A percentile compares a stretch with the other conserved stretches of the same genome.
These are phyloP conservation scores for Chloroclysta siterata DNA, from an alignment of 2,888 invertebrate species.

Conservation along the genomic window DNA sequence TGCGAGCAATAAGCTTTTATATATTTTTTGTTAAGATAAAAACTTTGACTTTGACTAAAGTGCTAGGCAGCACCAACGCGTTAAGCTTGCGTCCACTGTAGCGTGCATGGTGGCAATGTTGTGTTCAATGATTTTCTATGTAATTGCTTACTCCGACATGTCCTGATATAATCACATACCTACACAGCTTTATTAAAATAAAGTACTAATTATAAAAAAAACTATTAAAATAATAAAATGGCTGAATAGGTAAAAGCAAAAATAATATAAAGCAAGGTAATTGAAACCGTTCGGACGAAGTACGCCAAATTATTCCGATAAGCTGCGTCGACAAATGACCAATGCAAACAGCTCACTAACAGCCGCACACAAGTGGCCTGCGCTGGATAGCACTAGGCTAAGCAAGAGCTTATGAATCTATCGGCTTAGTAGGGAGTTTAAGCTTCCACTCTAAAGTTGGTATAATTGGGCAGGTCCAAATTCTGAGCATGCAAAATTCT, in stretches of 20 bases:
- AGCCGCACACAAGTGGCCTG: constrained; percentile 37
- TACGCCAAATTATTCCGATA: constrained; percentile 55
- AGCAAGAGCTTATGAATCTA: constrained; percentile 7
- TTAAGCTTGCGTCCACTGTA: too few relatives aligned
- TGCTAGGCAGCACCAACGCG: too few relatives aligned
- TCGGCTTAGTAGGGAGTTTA: constrained; percentile 6
- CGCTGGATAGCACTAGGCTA: constrained; percentile 9
- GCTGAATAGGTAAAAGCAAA: too few relatives aligned
- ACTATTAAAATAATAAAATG: too few relatives aligned
- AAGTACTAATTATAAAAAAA: too few relatives aligned
- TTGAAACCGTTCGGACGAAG: constrained; percentile 40
- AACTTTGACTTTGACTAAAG: too few relatives aligned
- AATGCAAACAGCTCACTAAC: constrained; percentile 56
- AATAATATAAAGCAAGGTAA: neutral
- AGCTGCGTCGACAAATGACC: constrained; percentile 58
- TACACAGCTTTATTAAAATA: too few relatives aligned
- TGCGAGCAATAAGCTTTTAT: neutral
- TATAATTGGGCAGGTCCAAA: neutral
- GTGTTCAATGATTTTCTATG: too few relatives aligned
- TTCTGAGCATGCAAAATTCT: neutral
- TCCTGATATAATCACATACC: too few relatives aligned
- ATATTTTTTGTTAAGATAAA: neutral
- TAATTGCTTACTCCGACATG: too few relatives aligned
- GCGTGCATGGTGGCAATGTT: too few relatives aligned
- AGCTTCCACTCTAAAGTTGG: neutral